Evolutionary conservation across 2,888 invertebrate species (phyloP), one percentile per base, ranked within the genome.

Genomic region (Cistogaster globosa): DNA sequence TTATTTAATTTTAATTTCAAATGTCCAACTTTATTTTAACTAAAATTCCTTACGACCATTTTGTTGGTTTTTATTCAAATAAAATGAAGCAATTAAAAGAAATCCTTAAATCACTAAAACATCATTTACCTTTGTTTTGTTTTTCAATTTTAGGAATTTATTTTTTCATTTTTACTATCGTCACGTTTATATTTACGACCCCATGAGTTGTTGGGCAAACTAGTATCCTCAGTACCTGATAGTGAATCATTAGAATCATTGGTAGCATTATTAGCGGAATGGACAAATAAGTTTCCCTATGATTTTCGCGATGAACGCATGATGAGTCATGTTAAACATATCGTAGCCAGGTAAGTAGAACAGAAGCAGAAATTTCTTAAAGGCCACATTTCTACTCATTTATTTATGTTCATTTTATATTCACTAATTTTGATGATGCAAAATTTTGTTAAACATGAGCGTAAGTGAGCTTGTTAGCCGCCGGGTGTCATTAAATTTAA

Each of bases 301-400:
- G 93, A 93, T 90, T 93, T 92, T 89, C 92, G 93, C 86, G 93
- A 92, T 89, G 93, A 93, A 88, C 91, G 92, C 68, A 93, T 93
- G 90, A 93, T 93, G 93, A 91, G 89, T 88, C 93, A 93, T 90
- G 92, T 93, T 88, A 92, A 92, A 91, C 92, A 92, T 92, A 92
- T 92, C 92, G 92, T 92, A 91, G 90, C 91, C 87, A 92, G 91
- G 92, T 92, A 85, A 89, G 90, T 87, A 22, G 26, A 57, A 26
- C 1, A 42, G n/a, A 3, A 22, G 18, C 26, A 22, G 14, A 51
- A 51, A 51, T 42, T 42, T 9, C 42, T 42, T 14, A 14, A 42
- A 42, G 42, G 12, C 11, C 42, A 42, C 42, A 42, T 42, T 14
- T 2, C 12, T 4, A 14, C 7, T 42, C 14, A 42, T 11, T 14